Base-by-base conservation (phyloP, 2,888 invertebrate species). In the Dusona sp. region DNA sequence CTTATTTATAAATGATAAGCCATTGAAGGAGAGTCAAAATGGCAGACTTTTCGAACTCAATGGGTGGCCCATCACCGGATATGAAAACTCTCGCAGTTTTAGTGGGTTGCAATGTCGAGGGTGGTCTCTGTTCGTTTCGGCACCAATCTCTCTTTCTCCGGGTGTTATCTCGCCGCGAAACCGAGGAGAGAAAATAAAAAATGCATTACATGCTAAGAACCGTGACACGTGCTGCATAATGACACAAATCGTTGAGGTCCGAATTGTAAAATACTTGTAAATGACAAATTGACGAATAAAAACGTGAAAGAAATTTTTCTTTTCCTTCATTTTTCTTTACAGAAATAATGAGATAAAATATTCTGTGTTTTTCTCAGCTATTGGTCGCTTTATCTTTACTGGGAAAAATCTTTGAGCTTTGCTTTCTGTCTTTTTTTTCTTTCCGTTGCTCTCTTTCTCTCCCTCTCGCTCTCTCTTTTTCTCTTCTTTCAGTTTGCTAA, bases 301-400 rank as follows among this genome's bases (percentile, higher is more conserved):
- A 3, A 68, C 68, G 45, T 65, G 38, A 48, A 9, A 33, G 64
- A 67, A 42, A 48, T 64, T 19, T 13, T 70, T 61, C 64, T 73
- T 54, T 33, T 36, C 13, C 33, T 33, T 82, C n/a, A n/a, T 64
- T 13, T 61, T 48, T 70, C 13, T 42, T 65, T 64, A 25, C 6
- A 61, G 29, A 16, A 25, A 16, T 3, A 29, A 11, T 11, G 13
- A 13, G 25, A 25, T 11, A 13, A 25, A 57, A 57, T 4, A 54
- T 42, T n/a, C 61, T 42, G 16, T 6, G 48, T 16, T 64, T 13
- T 7, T 42, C 48, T 64, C 57, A 19, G 13, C 67, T 45, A 68
- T 84, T 68, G 25, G 45, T 67, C 78, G 82, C 81, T 75, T 78
- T 81, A 86, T 86, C 81, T 84, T 67, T 87, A 82, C 84, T 36